A percentile compares a stretch with the other conserved stretches of the same genome.
Evolutionary conservation across 1,140 invertebrate species (phyloP).

Genomic region (Euura saliciscinereae): DNA sequence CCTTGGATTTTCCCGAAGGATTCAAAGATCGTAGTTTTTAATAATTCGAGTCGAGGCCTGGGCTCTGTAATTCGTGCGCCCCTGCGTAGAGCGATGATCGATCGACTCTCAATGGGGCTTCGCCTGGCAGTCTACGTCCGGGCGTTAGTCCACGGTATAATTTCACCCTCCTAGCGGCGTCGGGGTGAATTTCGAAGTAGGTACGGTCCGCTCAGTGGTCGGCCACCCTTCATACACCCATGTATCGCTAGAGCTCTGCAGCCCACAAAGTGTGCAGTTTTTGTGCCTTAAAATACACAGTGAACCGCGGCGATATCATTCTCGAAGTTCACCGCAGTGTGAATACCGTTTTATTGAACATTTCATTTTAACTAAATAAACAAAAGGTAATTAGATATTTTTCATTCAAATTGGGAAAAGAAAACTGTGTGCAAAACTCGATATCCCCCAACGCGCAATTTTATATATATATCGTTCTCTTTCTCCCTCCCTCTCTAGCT

Average conservation of each 20-base stretch:
- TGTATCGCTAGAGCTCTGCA: neutral
- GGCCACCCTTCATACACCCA: slow-evolving; percentile 3
- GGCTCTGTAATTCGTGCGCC: neutral
- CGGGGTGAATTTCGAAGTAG: neutral
- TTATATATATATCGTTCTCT: neutral
- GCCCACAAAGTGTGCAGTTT: neutral
- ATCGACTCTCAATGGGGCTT: too few relatives aligned
- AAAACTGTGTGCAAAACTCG: too few relatives aligned
- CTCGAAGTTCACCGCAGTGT: too few relatives aligned
- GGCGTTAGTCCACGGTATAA: neutral
- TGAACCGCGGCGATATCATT: neutral
- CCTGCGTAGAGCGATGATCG: neutral
- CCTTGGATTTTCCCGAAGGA: too few relatives aligned
- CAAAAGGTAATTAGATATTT: too few relatives aligned
- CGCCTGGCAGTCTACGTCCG: neutral
- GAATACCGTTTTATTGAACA: too few relatives aligned
- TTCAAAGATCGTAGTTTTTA: too few relatives aligned
- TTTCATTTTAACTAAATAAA: too few relatives aligned
- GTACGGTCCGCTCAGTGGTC: neutral
- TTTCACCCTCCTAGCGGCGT: neutral
- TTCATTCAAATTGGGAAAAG: too few relatives aligned
- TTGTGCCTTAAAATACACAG: neutral
- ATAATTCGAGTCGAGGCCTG: neutral
- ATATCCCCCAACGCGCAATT: too few relatives aligned
- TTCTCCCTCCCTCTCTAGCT: slow-evolving; percentile 9